phyloP scores from a whole-genome alignment of 2,888 invertebrate genomes.

The Sarcophaga caerulescens region DNA sequence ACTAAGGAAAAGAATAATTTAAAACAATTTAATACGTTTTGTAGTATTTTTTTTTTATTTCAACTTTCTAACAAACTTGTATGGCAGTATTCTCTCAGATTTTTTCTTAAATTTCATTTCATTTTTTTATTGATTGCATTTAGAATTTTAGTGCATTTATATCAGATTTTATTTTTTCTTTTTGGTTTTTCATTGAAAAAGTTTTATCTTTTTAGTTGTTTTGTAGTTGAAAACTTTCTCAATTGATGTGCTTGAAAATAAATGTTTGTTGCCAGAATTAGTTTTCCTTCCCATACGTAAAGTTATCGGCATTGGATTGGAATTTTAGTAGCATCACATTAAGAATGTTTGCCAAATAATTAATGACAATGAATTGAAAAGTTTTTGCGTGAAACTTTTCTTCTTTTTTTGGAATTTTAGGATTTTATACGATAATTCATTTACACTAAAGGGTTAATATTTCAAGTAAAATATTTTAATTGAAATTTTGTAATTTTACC shows the following conservation, averaged over 20 bases:
- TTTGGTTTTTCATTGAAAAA: constrained; percentile 14
- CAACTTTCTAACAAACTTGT: constrained; percentile 9
- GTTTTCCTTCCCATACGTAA: neutral
- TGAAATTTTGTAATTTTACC: no score
- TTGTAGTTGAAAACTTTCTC: neutral
- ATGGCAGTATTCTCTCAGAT: constrained; percentile 1
- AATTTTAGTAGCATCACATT: neutral
- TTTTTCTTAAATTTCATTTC: constrained; percentile 28
- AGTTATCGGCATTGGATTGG: no score
- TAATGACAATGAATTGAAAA: constrained; percentile 44
- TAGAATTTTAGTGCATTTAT: neutral
- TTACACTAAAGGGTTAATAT: no score
- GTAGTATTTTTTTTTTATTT: neutral
- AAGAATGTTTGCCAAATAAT: constrained; percentile 43
- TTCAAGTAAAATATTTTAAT: no score
- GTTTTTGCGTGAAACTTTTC: constrained; percentile 23
- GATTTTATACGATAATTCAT: no score
- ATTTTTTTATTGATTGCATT: constrained; percentile 5
- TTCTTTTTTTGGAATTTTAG: no score
- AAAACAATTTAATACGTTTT: no score
- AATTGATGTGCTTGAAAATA: constrained; percentile 7
- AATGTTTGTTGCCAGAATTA: constrained; percentile 10
- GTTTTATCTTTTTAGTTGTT: neutral
- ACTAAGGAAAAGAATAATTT: neutral
- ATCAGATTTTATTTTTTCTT: neutral